Evolutionary conservation across 2,888 invertebrate genomes (phyloP), one percentile per base, ranked within the genome.

Genomic region (Hoplodrina blanda): DNA sequence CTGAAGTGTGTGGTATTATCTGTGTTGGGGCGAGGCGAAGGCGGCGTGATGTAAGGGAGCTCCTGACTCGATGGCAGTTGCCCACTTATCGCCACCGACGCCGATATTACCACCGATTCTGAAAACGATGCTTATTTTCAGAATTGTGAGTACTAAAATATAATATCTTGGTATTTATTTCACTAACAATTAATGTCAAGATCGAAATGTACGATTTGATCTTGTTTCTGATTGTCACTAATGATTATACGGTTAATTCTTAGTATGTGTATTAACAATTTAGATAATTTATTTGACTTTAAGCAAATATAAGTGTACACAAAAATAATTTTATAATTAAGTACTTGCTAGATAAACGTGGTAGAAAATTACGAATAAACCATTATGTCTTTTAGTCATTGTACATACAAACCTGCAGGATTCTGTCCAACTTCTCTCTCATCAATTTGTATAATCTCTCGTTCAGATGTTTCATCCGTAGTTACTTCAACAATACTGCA

Each of bases 11-110:
- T 96, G 59, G 96, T 77, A 82, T 93, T 85, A 73, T 93, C 91
- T 2, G 89, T 81, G 73, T 89, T 90, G 4, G 94, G 93, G 0
- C 92, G 94, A 82, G 91, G 97, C 86, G 89, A 98, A 92, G 81
- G 98, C 61, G 98, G 98, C 13, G 98, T 98, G 97, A 98, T 98
- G 91, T 98, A 98, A 1, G 98, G 98, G 88, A 98, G 94, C 90
- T 98, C 98, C 90, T 98, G 98, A 90, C 98, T 98, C 52, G 98
- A 98, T 50, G 98, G 98, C 81, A 98, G 96, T 88, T 98, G 97
- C 17, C 98, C 98, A 69, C 98, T 97, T 85, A 98, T 98, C 8
- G 98, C 98, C 60, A 98, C 97, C 11, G 98, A 98, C n/a, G 98
- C 98, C 41, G 98, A 98, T 90, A 98, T 98, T 87, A 98, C 97